Evolutionary conservation across 1,140 invertebrate species (phyloP), one percentile per base, ranked within the genome.

Genomic region (Lysiphlebus fabarum): DNA sequence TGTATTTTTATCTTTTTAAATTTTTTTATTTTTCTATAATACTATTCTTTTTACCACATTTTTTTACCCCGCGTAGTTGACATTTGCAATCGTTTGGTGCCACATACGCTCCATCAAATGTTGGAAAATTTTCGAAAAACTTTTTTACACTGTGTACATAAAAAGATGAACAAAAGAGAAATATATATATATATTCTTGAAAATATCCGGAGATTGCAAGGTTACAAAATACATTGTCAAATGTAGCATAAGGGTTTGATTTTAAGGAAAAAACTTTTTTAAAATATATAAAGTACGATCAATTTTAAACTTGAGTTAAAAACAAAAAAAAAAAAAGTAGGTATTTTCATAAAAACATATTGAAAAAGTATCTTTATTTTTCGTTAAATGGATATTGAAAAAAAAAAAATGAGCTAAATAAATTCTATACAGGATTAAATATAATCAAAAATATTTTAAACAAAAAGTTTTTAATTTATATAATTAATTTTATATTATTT

Each of bases 71-170:
- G 59, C 48, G 56, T 50, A 48, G 55, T 53, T 59, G 61, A 59
- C 53, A 53, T 59, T 53, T 36, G 38, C 7, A 4, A 40, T 40
- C 38, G 38, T 34, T 33, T n/a, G 36, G 49, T 34, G 34, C 26
- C 53, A 55, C 43, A 47, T 44, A 53, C 47, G 42, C 42, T 40
- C 49, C 48, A 53, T 43, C 17, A 53, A 59, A 59, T 59, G 59
- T 62, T 59, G 61, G 61, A 57, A 62, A 62, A 62, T 62, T 56
- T 57, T 62, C 42, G 45, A 47, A 56, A 62, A 62, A 42, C 37
- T 54, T 62, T 62, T 51, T 57, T 26, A 26, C 38, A 34, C n/a
- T n/a, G 8, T 12, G 12, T 10, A 0, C 36, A 49, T 53, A 36
- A 6, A 10, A 7, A 10, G n/a, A 36, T 5, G 34, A 34, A 36